These are phyloP conservation scores for Callimorpha dominula DNA, from an alignment of 2,888 invertebrate genomes.

Conservation along the genomic window DNA sequence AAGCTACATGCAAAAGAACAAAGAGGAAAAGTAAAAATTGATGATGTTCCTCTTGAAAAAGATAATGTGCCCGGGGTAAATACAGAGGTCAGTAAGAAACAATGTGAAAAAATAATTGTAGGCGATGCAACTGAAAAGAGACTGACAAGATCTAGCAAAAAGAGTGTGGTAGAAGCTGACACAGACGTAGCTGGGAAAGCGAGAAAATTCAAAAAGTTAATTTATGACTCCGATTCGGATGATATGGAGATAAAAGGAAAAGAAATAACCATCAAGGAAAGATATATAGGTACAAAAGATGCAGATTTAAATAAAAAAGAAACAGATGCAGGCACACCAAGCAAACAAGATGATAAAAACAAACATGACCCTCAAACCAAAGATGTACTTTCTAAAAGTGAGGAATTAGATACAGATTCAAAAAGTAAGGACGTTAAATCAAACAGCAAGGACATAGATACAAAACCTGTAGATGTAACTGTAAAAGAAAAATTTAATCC, in stretches of 20 bases:
- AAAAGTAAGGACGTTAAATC: neutral
- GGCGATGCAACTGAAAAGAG: slow-evolving; percentile 48
- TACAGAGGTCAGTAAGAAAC: neutral
- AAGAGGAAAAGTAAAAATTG: neutral
- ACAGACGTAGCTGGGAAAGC: slow-evolving; percentile 24
- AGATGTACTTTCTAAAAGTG: neutral
- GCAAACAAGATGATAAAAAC: neutral
- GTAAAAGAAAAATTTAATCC: neutral
- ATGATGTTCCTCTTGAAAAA: neutral
- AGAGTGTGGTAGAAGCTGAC: slow-evolving; percentile 35
- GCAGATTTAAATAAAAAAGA: neutral
- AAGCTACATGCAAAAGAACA: slow-evolving; percentile 7
- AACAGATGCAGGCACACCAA: neutral
- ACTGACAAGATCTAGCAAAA: slow-evolving; percentile 63
- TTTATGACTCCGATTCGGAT: slow-evolving; percentile 68
- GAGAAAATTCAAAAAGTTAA: slow-evolving; percentile 59
- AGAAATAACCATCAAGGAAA: neutral
- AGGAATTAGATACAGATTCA: neutral
- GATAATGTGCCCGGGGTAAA: neutral
- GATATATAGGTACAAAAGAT: neutral
- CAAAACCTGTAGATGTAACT: neutral
- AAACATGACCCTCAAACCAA: neutral
- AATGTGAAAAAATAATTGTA: neutral
- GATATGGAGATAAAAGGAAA: slow-evolving; percentile 34
- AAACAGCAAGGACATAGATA: neutral